Evolutionary conservation across 2,113 vertebrate species (phyloP), one percentile per base, ranked within the genome.

Genomic region (Hippolais icterina): DNA sequence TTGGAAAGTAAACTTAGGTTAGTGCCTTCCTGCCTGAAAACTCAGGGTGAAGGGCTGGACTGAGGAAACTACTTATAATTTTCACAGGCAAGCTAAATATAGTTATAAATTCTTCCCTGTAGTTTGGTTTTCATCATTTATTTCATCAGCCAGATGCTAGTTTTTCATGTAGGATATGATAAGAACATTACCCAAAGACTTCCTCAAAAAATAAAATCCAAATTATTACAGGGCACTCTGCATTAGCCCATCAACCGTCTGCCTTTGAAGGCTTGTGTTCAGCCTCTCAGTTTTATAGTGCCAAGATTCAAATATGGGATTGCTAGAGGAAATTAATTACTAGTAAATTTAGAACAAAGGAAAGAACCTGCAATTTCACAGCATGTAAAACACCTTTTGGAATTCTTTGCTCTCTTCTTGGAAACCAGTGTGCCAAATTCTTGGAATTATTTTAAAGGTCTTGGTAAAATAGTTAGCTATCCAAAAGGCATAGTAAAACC

Each of bases 251-350:
- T 92, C 92, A 95, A 47, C 83, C 2, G 1, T 69, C 63, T 72
- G 86, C 92, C 92, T 97, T 97, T 96, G 95, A 97, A 94, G 94
- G 74, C 33, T 84, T 68, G 61, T 87, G 64, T 82, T 95, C 86
- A 84, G 76, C 57, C 83, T 56, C 71, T 87, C 25, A 0, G 46
- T 96, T 97, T 96, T 96, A 95, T 92, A 86, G 94, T 77, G 87
- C 93, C 96, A 85, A 94, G 78, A 94, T 96, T 94, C 78, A 91
- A 87, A 94, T 94, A 93, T 93, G 66, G 93, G 89, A 94, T 94
- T 91, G 91, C 95, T 85, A 94, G 89, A 96, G 96, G 95, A 97
- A 96, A 96, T 97, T 95, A 95, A 94, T 97, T 96, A 96, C 96
- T 78, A 96, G 91, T 97, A 96, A 96, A 96, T 95, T 93, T 91